These are phyloP conservation scores for Stichopus horrens DNA, from an alignment of 53 echinoderm and acorn worm species.

Conservation along the genomic window DNA sequence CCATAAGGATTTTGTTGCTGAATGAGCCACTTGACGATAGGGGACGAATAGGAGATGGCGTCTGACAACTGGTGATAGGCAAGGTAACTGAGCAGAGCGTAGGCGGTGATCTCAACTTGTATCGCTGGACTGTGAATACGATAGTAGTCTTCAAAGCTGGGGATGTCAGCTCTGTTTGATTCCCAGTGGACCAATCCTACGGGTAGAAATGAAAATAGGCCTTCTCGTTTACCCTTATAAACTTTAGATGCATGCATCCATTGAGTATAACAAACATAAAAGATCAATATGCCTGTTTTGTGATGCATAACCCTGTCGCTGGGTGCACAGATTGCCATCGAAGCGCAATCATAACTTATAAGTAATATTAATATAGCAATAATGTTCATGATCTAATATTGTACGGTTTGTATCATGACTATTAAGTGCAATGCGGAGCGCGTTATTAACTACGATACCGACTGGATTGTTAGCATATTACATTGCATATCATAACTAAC, in stretches of 20 bases:
- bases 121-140: slow-evolving; percentile 22
- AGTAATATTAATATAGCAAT: too few species aligned
- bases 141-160: neutral
- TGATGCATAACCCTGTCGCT: neutral
- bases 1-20: slow-evolving; percentile 64
- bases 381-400: too few species aligned
- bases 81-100: slow-evolving; percentile 67
- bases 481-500: too few species aligned
- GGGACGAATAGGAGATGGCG: slow-evolving; percentile 43
- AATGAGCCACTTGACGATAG: slow-evolving; percentile 65
- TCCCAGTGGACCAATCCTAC: slow-evolving; percentile 43
- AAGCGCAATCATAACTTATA: too few species aligned
- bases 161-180: slow-evolving; percentile 23
- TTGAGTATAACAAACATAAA: neutral
- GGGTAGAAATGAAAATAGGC: neutral
- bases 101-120: slow-evolving; percentile 69
- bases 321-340: too few species aligned
- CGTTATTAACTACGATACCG: too few species aligned
- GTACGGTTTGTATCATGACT: too few species aligned
- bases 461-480: too few species aligned
- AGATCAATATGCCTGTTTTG: neutral
- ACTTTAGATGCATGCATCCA: neutral
- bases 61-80: slow-evolving; percentile 35
- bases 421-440: too few species aligned
- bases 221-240: neutral